Percentiles rank a stretch among this genome's conserved stretches.
Conservation (phyloP, 2,888 invertebrate genomes). For the Lissocephala sabroskyi region DNA sequence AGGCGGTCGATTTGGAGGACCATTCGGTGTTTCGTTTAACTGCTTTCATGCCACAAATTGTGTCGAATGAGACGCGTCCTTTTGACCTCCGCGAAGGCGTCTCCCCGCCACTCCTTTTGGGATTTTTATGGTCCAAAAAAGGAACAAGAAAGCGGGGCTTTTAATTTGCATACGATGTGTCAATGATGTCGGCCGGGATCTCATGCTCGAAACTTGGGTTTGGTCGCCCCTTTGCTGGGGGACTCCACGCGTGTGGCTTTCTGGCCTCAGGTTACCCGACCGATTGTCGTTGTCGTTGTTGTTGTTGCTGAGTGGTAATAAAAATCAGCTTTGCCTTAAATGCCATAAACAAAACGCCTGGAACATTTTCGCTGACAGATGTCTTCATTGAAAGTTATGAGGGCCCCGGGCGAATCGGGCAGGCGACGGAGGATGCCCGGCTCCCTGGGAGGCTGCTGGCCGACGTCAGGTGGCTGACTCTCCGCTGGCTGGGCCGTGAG, state of each 20-base stretch:
- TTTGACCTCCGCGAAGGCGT: slow-evolving; percentile 56
- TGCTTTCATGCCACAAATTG: slow-evolving; percentile 63
- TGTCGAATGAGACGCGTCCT: slow-evolving; percentile 68
- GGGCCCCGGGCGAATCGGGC: slow-evolving; percentile 2
- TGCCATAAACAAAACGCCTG: slow-evolving; percentile 64
- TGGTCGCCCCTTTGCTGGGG: background rate
- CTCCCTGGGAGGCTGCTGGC: too few species aligned
- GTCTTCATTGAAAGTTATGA: slow-evolving; percentile 68
- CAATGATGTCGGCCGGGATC: slow-evolving; percentile 49
- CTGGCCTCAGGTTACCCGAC: slow-evolving; percentile 12
- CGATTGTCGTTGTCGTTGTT: slow-evolving; percentile 21
- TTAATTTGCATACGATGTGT: slow-evolving; percentile 66
- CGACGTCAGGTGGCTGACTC: slow-evolving; percentile 53
- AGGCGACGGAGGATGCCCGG: slow-evolving; percentile 4
- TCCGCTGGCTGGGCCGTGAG: slow-evolving; percentile 57
- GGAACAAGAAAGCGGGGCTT: slow-evolving; percentile 54
- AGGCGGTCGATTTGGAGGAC: too few species aligned
- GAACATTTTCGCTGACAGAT: slow-evolving; percentile 68
- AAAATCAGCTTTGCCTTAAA: slow-evolving; percentile 60
- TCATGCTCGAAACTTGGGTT: background rate
- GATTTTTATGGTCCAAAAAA: slow-evolving; percentile 14
- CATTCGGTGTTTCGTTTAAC: slow-evolving; percentile 65
- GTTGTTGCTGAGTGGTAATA: slow-evolving; percentile 46
- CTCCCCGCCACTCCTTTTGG: slow-evolving; percentile 1
- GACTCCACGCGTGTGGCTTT: slow-evolving; percentile 48